Base-by-base conservation (phyloP, 2,888 invertebrate genomes). In the Lepidonotus clava region DNA sequence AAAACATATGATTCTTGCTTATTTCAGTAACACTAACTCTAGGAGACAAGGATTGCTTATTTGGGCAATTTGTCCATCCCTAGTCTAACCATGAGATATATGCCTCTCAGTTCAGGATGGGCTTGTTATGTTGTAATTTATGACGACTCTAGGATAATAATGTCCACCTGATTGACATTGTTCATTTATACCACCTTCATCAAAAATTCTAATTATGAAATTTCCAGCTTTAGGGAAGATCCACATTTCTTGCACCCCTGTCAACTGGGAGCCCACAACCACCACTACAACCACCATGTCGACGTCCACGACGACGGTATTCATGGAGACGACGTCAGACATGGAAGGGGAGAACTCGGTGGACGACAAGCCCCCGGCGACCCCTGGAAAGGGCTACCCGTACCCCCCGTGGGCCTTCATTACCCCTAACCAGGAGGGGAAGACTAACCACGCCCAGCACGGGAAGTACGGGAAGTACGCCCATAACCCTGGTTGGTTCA, bases 251-350 rank as follows among this genome's bases (percentile, higher is more conserved):
- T 80, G 80, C 28, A 80, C 80, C 1, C 80, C 80, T 32, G 46
- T 46, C 41, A 80, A 80, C 46, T 80, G 80, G 80, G 80, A 80
- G 80, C 80, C 80, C 14, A 80, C 80, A 8, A 80, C 80, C 14
- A 46, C 80, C 8, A 80, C 80, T 1, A 80, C 80, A 76, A 5
- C 76, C 1, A 80, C 80, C n/a, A 41, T 46, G 46, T 1, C 18
- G 24, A 21, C 80, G 46, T 14, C 80, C 14, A 80, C 80, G 1
- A 80, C 80, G 8, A 14, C 41, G 11, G 32, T 46, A 4, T 1
- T 46, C 2, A 4, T 4, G 24, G 51, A 80, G 28, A 46, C 28
- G 41, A 80, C 80, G 5, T 28, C 6, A 46, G 80, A 46, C 34
- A 18, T 32, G 4, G 28, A 32, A n/a, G 2, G 51, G 21, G 21